phyloP scores from a whole-genome alignment of 2,113 vertebrate species.

The Neotragus pygmaeus region DNA sequence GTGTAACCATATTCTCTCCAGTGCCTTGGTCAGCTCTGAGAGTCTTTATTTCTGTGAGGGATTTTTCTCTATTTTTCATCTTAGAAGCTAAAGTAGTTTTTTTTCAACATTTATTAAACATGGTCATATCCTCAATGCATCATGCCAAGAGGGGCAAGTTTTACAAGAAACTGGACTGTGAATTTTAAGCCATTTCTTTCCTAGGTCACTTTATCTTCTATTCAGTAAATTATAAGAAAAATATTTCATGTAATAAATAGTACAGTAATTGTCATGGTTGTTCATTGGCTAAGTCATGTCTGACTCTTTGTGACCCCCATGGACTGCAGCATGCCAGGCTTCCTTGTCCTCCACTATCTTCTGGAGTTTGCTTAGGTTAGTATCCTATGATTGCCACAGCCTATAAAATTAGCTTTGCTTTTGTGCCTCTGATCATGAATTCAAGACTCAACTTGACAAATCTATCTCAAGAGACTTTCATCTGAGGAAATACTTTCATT shows the following conservation, averaged over 20 bases:
- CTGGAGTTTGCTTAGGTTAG: background rate
- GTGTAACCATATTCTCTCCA: background rate
- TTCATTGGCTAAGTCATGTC: background rate
- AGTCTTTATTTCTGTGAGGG: background rate
- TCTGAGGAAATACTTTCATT: slow-evolving; percentile 7
- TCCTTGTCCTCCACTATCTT: background rate
- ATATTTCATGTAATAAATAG: background rate
- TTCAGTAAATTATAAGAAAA: background rate
- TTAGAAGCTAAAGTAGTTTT: slow-evolving; percentile 4
- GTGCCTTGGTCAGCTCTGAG: background rate
- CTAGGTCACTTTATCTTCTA: background rate
- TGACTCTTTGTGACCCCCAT: background rate
- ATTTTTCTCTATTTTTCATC: background rate
- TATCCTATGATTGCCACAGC: background rate
- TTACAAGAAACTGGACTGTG: background rate
- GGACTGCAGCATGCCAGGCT: background rate
- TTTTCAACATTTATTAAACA: background rate
- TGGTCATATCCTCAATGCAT: background rate
- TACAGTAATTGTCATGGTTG: background rate
- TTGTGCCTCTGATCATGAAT: background rate
- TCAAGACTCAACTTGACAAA: background rate
- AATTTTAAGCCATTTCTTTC: background rate
- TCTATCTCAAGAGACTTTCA: background rate
- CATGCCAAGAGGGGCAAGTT: background rate
- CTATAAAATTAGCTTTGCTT: background rate